A percentile compares a stretch with the other conserved stretches of the same genome.
Conservation (phyloP, 1,140 invertebrate species). For the Temnothorax curvispinosus region DNA sequence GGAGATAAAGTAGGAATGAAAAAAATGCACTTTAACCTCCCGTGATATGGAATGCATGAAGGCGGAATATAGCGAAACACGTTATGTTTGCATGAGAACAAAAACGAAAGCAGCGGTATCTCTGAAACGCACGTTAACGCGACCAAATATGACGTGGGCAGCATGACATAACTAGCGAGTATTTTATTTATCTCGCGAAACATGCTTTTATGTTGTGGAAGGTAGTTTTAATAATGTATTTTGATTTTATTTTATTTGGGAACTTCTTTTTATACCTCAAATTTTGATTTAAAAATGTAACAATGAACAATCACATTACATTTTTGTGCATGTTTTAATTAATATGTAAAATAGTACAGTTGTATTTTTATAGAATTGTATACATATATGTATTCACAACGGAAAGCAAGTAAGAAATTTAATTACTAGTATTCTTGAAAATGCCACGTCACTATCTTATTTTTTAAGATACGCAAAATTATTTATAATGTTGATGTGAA, state of each 20-base stretch:
- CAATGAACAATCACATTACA: background rate
- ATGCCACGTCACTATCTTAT: background rate
- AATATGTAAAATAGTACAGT: background rate
- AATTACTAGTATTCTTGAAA: background rate
- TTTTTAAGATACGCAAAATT: background rate
- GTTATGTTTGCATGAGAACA: background rate
- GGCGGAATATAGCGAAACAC: background rate
- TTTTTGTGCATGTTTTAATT: background rate
- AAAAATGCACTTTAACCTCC: slow-evolving; percentile 47
- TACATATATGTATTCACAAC: too few species aligned
- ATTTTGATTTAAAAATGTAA: background rate
- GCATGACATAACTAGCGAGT: slow-evolving; percentile 4
- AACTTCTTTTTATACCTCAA: background rate
- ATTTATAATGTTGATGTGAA: background rate
- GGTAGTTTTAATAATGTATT: slow-evolving; percentile 7
- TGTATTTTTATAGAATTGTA: background rate
- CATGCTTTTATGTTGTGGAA: background rate
- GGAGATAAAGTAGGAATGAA: slow-evolving; percentile 18
- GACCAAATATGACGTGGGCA: slow-evolving; percentile 1
- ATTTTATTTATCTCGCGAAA: slow-evolving; percentile 39
- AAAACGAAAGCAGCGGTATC: slow-evolving; percentile 11
- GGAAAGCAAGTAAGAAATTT: background rate
- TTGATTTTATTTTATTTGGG: background rate
- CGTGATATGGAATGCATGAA: slow-evolving; percentile 10
- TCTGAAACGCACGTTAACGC: slow-evolving; percentile 33